phyloP scores from a whole-genome alignment of 2,113 vertebrate genomes.

The Clarias macrocephalus region DNA sequence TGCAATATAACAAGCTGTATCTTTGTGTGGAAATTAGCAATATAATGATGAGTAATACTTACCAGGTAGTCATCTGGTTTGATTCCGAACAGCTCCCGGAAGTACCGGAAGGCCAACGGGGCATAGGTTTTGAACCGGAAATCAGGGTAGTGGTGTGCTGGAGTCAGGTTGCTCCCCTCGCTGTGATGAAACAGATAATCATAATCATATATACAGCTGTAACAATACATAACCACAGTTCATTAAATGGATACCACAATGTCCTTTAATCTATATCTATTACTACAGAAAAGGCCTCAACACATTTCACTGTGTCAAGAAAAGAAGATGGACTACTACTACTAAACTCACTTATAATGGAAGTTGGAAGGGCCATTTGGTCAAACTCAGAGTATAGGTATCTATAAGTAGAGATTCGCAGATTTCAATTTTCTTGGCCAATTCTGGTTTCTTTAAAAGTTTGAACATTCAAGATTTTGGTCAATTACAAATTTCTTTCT shows the following conservation, averaged over 20 bases:
- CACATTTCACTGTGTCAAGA: neutral
- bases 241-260: neutral
- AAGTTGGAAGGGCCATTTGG: neutral
- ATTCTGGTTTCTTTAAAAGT: no score
- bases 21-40: neutral
- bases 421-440: no score
- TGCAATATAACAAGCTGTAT: neutral
- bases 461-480: no score
- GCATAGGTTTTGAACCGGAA: conserved; percentile 98
- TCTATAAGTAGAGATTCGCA: no score
- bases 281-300: neutral
- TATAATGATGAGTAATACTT: conserved; percentile 59
- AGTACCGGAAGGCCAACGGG: conserved; percentile 95
- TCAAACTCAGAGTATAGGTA: no score
- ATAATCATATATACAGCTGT: neutral
- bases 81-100: conserved; percentile 97
- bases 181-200: conserved; percentile 63
- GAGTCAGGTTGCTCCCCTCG: conserved; percentile 96
- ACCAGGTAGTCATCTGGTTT: conserved; percentile 98
- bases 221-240: neutral
- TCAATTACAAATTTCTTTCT: no score
- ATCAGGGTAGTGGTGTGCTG: conserved; percentile 97
- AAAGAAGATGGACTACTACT: neutral
- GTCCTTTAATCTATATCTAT: neutral
- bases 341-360: neutral